Base-by-base conservation (phyloP, 2,888 invertebrate species). In the Melieria picta region DNA sequence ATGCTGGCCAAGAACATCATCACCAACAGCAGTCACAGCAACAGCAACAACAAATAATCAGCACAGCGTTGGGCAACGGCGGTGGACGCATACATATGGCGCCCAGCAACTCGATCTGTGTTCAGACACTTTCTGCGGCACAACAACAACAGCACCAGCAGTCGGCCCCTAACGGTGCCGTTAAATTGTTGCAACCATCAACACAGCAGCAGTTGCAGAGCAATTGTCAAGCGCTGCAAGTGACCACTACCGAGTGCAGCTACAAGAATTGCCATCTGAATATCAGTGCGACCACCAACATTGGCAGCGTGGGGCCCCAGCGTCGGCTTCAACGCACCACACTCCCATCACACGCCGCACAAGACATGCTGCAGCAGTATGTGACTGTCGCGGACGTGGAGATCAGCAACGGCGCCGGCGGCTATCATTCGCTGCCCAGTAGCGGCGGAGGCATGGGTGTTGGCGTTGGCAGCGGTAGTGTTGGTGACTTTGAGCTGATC, bases 191-290 rank as follows among this genome's bases (percentile, higher is more conserved):
- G 30, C 30, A 30, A 30, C 30, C 30, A 30, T 3, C 30, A 30
- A 30, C 30, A 30, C 61, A 67, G 7, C 61, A 55, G 9, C 62
- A 66, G 13, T 48, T 60, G 16, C 30, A 63, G 50, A 56, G 69
- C 10, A 61, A 69, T 42, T 68, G 57, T 7, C 75, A 75, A 68
- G 71, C 68, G 7, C 73, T 72, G 73, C 77, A 78, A 71, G 74
- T 77, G 30, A 75, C 79, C 30, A 65, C 58, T 42, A 77, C 74
- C 42, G 86, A 86, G 71, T 86, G 86, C 72, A 85, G 82, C 68
- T 87, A 86, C 69, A 86, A 86, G 76, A 86, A 86, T 75, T 87
- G 87, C 48, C 85, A 87, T 62, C 74, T 86, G 0, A 86, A 85
- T 72, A 81, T 83, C 10, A 80, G 79, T 60, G 79, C 80, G 42